Percentiles rank a stretch among this genome's conserved stretches.
Evolutionary conservation across 2,113 vertebrate species (phyloP).

Genomic region (Lophura nycthemera): DNA sequence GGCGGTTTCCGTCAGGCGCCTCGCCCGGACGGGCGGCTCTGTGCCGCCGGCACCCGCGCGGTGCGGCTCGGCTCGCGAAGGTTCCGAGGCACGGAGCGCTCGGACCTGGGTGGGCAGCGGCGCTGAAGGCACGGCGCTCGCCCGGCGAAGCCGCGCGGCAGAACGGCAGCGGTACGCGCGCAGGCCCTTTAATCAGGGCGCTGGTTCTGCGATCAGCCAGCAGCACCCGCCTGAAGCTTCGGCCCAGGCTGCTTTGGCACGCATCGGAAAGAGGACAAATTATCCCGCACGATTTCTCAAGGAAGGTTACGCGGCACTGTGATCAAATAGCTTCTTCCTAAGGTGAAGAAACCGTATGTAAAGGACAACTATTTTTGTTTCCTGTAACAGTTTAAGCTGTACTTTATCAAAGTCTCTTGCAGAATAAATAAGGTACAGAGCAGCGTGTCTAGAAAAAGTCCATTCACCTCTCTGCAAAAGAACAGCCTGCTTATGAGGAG

Average conservation of each 20-base stretch:
- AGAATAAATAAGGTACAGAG: not conserved
- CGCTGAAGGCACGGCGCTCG: not conserved
- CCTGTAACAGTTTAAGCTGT: not conserved
- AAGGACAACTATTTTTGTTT: not conserved
- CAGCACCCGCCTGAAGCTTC: rapidly evolving
- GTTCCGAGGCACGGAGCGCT: rapidly evolving
- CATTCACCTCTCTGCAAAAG: not conserved
- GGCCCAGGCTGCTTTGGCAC: not conserved
- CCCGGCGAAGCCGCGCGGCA: rapidly evolving
- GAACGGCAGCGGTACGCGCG: rapidly evolving
- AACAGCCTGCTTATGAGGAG: not conserved
- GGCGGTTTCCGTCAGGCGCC: no score
- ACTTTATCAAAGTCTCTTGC: not conserved
- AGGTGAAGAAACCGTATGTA: not conserved
- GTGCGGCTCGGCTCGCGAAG: no score
- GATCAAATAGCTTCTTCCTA: not conserved
- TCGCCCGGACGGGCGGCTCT: no score
- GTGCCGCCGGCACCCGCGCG: no score
- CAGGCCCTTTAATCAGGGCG: not conserved
- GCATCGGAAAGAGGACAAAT: rapidly evolving
- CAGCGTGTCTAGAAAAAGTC: not conserved
- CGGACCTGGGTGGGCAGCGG: rapidly evolving
- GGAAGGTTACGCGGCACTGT: not conserved
- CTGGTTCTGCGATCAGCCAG: rapidly evolving
- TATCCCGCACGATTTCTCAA: not conserved